These are phyloP conservation scores for Enteromius thamalakanensis DNA, from an alignment of 2,797 vertebrate genomes.

Conservation along the genomic window DNA sequence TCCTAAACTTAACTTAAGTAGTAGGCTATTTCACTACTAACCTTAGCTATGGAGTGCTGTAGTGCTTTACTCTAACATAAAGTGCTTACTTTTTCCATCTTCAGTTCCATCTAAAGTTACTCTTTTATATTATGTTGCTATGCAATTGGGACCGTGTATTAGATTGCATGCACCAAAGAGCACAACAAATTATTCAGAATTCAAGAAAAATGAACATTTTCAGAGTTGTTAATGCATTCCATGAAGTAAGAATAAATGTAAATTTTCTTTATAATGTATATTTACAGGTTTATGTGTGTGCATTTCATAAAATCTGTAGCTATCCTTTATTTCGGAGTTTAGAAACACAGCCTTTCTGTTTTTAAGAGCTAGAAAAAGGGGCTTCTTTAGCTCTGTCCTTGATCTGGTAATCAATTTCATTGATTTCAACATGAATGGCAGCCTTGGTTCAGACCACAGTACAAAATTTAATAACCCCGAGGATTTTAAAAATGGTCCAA, in stretches of 20 bases:
- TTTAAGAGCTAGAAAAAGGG: slow-evolving; percentile 14
- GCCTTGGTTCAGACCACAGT: slow-evolving; percentile 30
- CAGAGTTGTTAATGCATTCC: not conserved
- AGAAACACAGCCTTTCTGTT: not conserved
- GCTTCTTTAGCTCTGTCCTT: slow-evolving; percentile 36
- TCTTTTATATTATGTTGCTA: not conserved
- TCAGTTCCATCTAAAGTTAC: not conserved
- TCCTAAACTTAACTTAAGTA: not conserved
- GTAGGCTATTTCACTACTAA: not conserved
- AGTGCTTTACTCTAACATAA: not conserved
- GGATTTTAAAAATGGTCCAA: not conserved
- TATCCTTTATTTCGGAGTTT: not conserved
- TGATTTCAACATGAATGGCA: slow-evolving; percentile 44
- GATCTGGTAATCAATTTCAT: slow-evolving; percentile 45
- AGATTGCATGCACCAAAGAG: not conserved
- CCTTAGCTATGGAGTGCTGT: not conserved
- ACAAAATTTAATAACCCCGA: slow-evolving; percentile 11
- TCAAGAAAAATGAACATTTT: not conserved
- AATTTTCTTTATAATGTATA: not conserved
- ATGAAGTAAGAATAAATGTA: not conserved
- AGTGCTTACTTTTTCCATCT: not conserved
- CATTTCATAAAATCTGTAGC: not conserved
- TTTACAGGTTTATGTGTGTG: not conserved
- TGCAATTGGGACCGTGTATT: not conserved
- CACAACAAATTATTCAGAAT: not conserved